These are phyloP conservation scores for Scaptodrosophila latifasciaeformis DNA, from an alignment of 2,888 invertebrate species.

Conservation along the genomic window DNA sequence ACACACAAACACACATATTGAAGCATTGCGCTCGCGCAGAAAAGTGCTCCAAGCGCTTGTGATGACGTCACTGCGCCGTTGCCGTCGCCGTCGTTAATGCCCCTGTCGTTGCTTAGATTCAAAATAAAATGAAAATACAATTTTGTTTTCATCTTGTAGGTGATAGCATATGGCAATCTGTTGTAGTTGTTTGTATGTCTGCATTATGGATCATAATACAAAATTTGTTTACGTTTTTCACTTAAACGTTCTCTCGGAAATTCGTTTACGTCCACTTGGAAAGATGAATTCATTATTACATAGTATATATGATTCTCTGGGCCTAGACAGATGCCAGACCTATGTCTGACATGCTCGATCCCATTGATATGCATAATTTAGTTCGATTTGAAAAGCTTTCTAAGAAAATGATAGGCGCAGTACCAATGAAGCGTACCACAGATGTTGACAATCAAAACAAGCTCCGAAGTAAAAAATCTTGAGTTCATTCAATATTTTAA, in stretches of 20 bases:
- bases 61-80: slow-evolving; percentile 6
- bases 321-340: too few relatives aligned
- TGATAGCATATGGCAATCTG: background rate
- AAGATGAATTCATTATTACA: too few relatives aligned
- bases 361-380: slow-evolving; percentile 40
- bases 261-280: too few relatives aligned
- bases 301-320: too few relatives aligned
- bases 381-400: slow-evolving; percentile 47
- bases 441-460: background rate
- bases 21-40: slow-evolving; percentile 48
- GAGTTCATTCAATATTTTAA: slow-evolving; percentile 23
- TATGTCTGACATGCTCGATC: too few relatives aligned
- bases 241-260: too few relatives aligned
- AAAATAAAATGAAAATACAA: background rate
- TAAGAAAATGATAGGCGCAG: slow-evolving; percentile 12
- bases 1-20: too few relatives aligned
- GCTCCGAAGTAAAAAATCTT: too few relatives aligned
- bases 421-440: slow-evolving; percentile 19
- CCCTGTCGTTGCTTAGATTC: slow-evolving; percentile 8
- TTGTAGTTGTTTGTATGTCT: background rate
- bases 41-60: slow-evolving; percentile 28
- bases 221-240: slow-evolving; percentile 7
- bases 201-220: background rate
- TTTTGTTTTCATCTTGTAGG: background rate
- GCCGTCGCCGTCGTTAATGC: background rate